phyloP scores from a whole-genome alignment of 1,140 invertebrate genomes.

The Drosophila simulans region DNA sequence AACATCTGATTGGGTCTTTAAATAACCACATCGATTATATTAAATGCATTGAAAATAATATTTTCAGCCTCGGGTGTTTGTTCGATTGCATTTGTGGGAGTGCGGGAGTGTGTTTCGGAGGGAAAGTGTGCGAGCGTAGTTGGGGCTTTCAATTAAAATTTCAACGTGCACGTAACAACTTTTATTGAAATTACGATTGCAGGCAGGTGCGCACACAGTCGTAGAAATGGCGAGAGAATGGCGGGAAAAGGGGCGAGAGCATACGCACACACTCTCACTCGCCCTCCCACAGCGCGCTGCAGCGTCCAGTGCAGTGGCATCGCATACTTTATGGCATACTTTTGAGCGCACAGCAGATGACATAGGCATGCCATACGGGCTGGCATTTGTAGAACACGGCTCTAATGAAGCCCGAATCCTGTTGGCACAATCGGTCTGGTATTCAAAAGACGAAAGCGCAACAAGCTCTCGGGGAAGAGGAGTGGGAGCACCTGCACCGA shows the following conservation, averaged over 20 bases:
- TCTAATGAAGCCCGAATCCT: slow-evolving; percentile 71
- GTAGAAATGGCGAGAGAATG: slow-evolving; percentile 10
- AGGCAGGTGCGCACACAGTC: slow-evolving; percentile 55
- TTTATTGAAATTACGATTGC: slow-evolving; percentile 82
- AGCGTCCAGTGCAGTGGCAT: slow-evolving; percentile 54
- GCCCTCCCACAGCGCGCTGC: slow-evolving; percentile 10
- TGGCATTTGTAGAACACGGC: slow-evolving; percentile 47
- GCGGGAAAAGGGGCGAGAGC: slow-evolving; percentile 1
- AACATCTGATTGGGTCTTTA: no score
- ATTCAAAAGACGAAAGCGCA: slow-evolving; percentile 49
- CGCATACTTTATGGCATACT: slow-evolving; percentile 74
- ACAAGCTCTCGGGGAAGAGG: slow-evolving; percentile 32
- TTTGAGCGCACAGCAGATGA: slow-evolving; percentile 44
- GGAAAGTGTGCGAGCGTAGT: slow-evolving; percentile 43
- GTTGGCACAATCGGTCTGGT: slow-evolving; percentile 24
- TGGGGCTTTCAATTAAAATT: slow-evolving; percentile 81
- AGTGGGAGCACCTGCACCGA: neutral
- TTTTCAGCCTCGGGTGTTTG: neutral
- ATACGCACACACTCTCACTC: slow-evolving; percentile 12
- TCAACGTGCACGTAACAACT: slow-evolving; percentile 80
- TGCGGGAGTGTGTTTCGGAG: slow-evolving; percentile 13
- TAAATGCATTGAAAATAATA: neutral
- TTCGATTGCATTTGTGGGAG: slow-evolving; percentile 14
- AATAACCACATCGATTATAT: neutral
- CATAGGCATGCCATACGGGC: slow-evolving; percentile 39